Conservation (phyloP, 2,797 vertebrate genomes). For the Protosalanx chinensis region DNA sequence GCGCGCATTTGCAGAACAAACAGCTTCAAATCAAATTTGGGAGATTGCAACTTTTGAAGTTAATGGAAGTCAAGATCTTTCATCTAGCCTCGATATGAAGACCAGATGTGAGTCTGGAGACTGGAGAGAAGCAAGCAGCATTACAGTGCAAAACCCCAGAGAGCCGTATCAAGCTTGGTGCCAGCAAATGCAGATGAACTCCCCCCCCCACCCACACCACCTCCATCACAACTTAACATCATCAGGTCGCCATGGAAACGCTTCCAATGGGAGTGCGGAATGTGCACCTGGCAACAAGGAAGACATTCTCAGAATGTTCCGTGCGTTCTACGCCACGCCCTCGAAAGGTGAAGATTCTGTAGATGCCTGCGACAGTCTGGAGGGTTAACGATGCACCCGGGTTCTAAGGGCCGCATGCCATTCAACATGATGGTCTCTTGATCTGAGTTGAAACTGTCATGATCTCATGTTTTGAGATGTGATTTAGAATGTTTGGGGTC, state of each 20-base stretch:
- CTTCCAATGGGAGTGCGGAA: not conserved
- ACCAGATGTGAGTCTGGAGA: constrained; percentile 68
- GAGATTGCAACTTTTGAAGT: constrained; percentile 65
- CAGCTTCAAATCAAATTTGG: constrained; percentile 57
- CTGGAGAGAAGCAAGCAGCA: constrained; percentile 41
- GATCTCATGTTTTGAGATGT: not conserved
- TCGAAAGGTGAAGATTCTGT: too few relatives aligned
- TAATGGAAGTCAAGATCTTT: constrained; percentile 62
- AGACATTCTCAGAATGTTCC: not conserved
- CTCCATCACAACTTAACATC: constrained; percentile 22
- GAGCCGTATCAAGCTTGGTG: constrained; percentile 42
- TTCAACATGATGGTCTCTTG: too few relatives aligned
- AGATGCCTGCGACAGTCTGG: too few relatives aligned
- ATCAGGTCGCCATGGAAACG: constrained; percentile 30
- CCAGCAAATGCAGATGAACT: constrained; percentile 43
- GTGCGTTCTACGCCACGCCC: too few relatives aligned
- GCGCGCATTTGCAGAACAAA: constrained; percentile 35
- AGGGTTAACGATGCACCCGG: too few relatives aligned
- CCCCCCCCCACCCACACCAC: not conserved
- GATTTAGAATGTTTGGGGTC: not conserved
- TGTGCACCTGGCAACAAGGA: not conserved
- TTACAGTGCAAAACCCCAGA: constrained; percentile 14
- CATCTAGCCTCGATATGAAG: constrained; percentile 63
- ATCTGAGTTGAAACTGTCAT: not conserved
- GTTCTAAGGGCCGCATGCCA: too few relatives aligned